These are phyloP conservation scores for Pangasius sanitwongsei DNA, from an alignment of 2,797 vertebrate species.

Conservation along the genomic window DNA sequence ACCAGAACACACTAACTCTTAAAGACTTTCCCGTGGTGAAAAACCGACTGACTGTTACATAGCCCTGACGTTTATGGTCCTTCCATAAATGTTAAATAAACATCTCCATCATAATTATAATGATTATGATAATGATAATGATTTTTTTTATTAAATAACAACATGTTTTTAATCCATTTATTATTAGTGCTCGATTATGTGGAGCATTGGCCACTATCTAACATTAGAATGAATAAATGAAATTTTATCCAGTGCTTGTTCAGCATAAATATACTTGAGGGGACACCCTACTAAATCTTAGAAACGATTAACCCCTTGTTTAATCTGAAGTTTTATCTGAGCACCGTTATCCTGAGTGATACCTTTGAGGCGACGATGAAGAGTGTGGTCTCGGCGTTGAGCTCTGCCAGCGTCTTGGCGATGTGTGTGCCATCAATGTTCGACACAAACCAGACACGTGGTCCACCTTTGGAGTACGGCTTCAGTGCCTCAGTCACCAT, in stretches of 20 bases:
- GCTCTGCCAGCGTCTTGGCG: constrained; percentile 87
- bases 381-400: constrained; percentile 87
- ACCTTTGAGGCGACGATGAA: constrained; percentile 98
- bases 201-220: neutral
- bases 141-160: neutral
- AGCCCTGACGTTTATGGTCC: neutral
- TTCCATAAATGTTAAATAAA: neutral
- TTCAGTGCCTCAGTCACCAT: constrained; percentile 98
- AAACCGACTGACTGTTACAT: neutral
- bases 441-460: constrained; percentile 94
- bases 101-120: neutral
- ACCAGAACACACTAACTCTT: neutral
- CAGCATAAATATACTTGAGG: neutral
- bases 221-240: neutral
- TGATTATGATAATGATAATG: too few relatives aligned
- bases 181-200: neutral
- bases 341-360: neutral
- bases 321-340: neutral
- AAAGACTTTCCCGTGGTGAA: neutral
- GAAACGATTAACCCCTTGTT: neutral
- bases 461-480: constrained; percentile 88
- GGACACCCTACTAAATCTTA: neutral
- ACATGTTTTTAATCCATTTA: neutral
- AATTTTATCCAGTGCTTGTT: neutral
- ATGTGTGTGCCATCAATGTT: constrained; percentile 98